Evolutionary conservation across 2,888 invertebrate genomes (phyloP).

Genomic region (Patella ulyssiponensis): DNA sequence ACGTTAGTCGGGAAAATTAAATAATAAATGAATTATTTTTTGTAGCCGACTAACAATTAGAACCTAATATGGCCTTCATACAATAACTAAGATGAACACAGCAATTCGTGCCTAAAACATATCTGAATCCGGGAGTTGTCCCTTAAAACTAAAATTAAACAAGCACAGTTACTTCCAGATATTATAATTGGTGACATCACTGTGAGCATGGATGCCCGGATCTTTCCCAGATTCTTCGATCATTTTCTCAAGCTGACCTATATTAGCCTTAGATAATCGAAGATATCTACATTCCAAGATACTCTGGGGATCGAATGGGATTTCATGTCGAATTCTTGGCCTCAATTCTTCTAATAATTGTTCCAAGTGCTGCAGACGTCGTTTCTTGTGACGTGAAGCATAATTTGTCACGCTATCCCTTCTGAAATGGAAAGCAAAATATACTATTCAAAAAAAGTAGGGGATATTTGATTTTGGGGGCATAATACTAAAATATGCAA

Average conservation of each 20-base stretch:
- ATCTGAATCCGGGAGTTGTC: too few relatives aligned
- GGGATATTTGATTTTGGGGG: too few relatives aligned
- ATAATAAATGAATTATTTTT: too few relatives aligned
- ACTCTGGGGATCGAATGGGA: conserved; percentile 39
- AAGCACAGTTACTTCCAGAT: conserved; percentile 28
- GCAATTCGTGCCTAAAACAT: too few relatives aligned
- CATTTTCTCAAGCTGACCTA: conserved; percentile 49
- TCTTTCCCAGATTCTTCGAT: conserved; percentile 45
- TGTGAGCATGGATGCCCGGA: conserved; percentile 56
- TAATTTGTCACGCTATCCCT: background rate
- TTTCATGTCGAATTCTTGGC: conserved; percentile 24
- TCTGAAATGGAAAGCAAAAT: background rate
- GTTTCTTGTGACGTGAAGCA: conserved; percentile 42
- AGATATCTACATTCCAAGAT: conserved; percentile 54
- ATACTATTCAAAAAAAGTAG: too few relatives aligned
- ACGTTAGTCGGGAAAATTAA: too few relatives aligned
- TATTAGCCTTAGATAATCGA: conserved; percentile 51
- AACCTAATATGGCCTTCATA: too few relatives aligned
- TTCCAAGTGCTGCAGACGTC: conserved; percentile 46
- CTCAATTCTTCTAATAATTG: conserved; percentile 38
- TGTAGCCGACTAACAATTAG: too few relatives aligned
- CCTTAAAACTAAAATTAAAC: too few relatives aligned
- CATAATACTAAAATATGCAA: too few relatives aligned
- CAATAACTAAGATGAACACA: too few relatives aligned
- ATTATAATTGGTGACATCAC: conserved; percentile 46